Evolutionary conservation across 2,797 vertebrate species (phyloP).

Genomic region (Cuculus canorus): DNA sequence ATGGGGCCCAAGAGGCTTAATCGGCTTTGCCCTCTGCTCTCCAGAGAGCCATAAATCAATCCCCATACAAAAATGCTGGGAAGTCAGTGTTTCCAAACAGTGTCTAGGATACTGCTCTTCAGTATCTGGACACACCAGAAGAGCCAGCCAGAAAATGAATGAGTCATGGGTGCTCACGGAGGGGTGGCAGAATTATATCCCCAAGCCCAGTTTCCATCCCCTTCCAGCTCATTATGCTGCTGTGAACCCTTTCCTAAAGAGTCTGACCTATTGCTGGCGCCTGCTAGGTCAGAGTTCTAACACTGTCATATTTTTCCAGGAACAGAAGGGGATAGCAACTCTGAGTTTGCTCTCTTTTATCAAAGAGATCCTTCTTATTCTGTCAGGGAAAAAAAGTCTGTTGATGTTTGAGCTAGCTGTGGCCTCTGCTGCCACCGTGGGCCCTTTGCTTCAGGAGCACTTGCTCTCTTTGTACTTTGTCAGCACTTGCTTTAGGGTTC

Average conservation of each 20-base stretch:
- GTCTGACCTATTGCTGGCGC: neutral
- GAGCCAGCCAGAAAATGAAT: neutral
- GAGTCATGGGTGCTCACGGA: neutral
- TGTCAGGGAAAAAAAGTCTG: neutral
- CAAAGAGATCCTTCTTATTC: neutral
- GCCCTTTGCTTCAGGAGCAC: neutral
- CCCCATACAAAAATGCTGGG: neutral
- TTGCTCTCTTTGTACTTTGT: neutral
- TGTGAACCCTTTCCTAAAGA: neutral
- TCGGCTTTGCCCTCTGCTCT: slow-evolving; percentile 5
- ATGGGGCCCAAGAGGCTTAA: neutral
- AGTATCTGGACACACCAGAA: neutral
- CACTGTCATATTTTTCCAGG: neutral
- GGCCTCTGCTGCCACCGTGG: neutral
- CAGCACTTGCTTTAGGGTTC: neutral
- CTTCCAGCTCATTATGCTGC: neutral
- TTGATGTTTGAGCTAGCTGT: rapidly evolving
- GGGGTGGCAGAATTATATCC: neutral
- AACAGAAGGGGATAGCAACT: neutral
- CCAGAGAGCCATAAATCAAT: neutral
- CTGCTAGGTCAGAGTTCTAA: neutral
- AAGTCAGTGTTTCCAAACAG: slow-evolving; percentile 52
- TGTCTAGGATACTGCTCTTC: slow-evolving; percentile 50
- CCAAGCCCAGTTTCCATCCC: slow-evolving; percentile 10
- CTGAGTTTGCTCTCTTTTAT: neutral